Percentiles rank a stretch among this genome's conserved stretches.
These are phyloP conservation scores for Hystrix brachyura DNA, from an alignment of 2,113 vertebrate genomes.

Conservation along the genomic window DNA sequence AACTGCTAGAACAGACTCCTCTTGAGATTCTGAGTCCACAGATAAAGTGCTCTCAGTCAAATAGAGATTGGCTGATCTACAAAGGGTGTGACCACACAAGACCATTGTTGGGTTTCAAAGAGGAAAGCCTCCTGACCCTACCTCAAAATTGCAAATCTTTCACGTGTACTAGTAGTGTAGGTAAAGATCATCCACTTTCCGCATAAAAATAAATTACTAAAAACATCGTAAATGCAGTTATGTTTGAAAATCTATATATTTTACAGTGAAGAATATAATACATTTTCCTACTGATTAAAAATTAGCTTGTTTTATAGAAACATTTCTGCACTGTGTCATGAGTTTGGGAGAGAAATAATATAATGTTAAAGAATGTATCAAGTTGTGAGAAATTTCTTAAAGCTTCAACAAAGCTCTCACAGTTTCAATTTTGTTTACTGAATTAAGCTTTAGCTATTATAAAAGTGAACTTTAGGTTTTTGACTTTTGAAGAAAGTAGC, in stretches of 20 bases:
- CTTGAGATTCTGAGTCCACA: constrained; percentile 24
- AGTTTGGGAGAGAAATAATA: background rate
- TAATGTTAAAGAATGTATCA: background rate
- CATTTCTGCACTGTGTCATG: background rate
- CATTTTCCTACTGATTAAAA: background rate
- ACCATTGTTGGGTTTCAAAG: constrained; percentile 54
- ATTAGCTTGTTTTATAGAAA: background rate
- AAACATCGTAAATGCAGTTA: background rate
- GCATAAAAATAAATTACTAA: constrained; percentile 6
- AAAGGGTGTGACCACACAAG: background rate
- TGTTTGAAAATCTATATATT: background rate
- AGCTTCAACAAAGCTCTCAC: background rate
- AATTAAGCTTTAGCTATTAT: constrained; percentile 1
- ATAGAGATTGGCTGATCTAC: constrained; percentile 10
- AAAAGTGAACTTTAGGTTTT: background rate
- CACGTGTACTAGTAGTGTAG: background rate
- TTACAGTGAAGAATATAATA: background rate
- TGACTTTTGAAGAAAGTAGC: background rate
- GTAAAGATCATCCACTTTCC: background rate
- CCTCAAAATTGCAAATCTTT: constrained; percentile 57
- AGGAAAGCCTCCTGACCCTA: constrained; percentile 3
- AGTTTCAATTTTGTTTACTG: background rate
- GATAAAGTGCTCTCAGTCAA: constrained; percentile 13
- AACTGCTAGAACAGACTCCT: background rate
- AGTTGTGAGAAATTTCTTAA: background rate